These are phyloP conservation scores for Sinelater perroti DNA, from an alignment of 2,888 invertebrate species.

Conservation along the genomic window DNA sequence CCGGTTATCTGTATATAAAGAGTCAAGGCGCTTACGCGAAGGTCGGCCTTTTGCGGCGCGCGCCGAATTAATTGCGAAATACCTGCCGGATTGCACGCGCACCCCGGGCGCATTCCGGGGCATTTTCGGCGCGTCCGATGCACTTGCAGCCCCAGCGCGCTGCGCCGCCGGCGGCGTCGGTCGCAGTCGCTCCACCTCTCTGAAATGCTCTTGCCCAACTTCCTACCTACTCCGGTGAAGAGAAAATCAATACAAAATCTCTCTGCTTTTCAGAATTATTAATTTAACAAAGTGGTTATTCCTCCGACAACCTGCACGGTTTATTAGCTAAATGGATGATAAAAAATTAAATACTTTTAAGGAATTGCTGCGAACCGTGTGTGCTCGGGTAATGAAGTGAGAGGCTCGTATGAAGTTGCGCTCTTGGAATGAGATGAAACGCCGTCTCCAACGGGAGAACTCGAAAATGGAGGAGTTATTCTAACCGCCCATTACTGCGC, in stretches of 20 bases:
- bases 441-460: conserved; percentile 7
- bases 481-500: conserved; percentile 14
- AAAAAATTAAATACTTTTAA: conserved; percentile 33
- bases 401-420: too few species aligned
- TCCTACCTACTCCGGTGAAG: conserved; percentile 35
- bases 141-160: too few species aligned
- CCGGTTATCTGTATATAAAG: conserved; percentile 38
- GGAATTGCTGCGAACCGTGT: conserved; percentile 9
- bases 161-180: too few species aligned
- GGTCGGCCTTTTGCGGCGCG: conserved; percentile 22
- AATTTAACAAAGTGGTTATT: conserved; percentile 41
- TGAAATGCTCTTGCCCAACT: conserved; percentile 19
- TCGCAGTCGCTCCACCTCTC: conserved; percentile 18
- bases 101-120: not conserved
- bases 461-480: conserved; percentile 16
- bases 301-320: conserved; percentile 35
- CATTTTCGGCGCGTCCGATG: not conserved
- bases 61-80: conserved; percentile 2
- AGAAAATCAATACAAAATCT: conserved; percentile 42
- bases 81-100: conserved; percentile 6
- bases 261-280: conserved; percentile 40
- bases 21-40: conserved; percentile 27
- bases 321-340: conserved; percentile 37
- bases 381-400: not conserved
- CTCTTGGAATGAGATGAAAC: not conserved